These are phyloP conservation scores for Portunus trituberculatus DNA, from an alignment of 1,140 invertebrate species.

Conservation along the genomic window DNA sequence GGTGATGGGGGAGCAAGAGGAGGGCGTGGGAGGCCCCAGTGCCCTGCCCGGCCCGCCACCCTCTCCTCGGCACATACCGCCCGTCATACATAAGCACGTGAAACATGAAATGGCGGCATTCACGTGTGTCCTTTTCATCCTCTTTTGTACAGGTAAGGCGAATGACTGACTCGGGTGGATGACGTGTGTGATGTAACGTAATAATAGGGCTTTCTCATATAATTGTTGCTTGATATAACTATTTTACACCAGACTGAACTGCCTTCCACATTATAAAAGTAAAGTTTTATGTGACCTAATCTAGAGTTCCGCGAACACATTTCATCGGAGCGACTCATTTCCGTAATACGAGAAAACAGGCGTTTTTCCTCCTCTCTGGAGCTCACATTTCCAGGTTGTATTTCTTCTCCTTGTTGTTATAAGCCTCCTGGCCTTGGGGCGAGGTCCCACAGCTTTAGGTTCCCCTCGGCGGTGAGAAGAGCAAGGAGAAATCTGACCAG, in stretches of 20 bases:
- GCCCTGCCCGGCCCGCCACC: not conserved
- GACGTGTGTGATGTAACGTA: too few relatives aligned
- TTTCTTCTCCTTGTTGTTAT: not conserved
- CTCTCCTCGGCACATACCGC: too few relatives aligned
- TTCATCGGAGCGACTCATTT: too few relatives aligned
- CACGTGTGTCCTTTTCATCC: not conserved
- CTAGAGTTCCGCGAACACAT: too few relatives aligned
- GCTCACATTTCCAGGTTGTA: not conserved
- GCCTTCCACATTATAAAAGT: too few relatives aligned
- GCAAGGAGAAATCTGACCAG: not conserved
- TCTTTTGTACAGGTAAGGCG: constrained; percentile 1
- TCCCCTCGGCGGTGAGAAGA: too few relatives aligned
- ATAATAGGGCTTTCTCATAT: too few relatives aligned
- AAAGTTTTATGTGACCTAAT: too few relatives aligned
- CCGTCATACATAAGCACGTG: not conserved
- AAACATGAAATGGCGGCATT: not conserved
- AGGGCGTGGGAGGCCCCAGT: not conserved
- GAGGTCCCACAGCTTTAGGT: not conserved
- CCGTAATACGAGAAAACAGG: too few relatives aligned
- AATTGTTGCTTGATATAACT: too few relatives aligned
- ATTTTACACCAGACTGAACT: too few relatives aligned
- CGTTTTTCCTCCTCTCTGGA: not conserved
- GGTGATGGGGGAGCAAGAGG: not conserved
- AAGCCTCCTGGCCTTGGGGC: not conserved
- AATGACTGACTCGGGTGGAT: too few relatives aligned